Conservation (phyloP, 2,888 invertebrate species). For the Nycteola revayana region DNA sequence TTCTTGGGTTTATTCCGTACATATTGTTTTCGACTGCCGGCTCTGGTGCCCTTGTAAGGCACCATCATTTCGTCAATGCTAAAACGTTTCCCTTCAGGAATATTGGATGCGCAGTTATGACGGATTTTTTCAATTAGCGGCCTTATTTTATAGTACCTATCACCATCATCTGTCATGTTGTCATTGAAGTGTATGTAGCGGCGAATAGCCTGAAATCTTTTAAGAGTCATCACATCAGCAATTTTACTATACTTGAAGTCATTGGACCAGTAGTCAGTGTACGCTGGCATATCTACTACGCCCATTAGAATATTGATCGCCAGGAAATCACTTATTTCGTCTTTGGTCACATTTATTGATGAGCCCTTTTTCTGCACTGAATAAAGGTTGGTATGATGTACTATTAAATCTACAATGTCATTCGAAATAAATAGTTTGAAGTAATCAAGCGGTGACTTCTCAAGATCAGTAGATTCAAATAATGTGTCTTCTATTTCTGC, state of each 20-base stretch:
- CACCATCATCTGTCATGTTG: not conserved
- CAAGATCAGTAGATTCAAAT: too few species aligned
- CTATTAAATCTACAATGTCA: slow-evolving; percentile 2
- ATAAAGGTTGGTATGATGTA: slow-evolving; percentile 4
- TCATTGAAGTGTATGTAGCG: too few species aligned
- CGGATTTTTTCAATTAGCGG: slow-evolving; percentile 2
- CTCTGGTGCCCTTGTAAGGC: too few species aligned
- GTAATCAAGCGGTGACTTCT: too few species aligned
- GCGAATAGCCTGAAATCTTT: not conserved
- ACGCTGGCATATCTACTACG: slow-evolving; percentile 4
- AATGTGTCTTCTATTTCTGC: too few species aligned
- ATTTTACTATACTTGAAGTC: too few species aligned
- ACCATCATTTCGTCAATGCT: slow-evolving; percentile 1
- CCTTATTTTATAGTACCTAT: too few species aligned
- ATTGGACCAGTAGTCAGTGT: slow-evolving; percentile 4
- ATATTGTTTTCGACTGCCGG: too few species aligned
- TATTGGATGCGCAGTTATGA: slow-evolving; percentile 4
- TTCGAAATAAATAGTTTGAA: too few species aligned
- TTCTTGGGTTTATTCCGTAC: too few species aligned
- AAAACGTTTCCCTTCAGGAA: slow-evolving; percentile 4
- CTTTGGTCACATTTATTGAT: slow-evolving; percentile 3
- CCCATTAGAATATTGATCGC: slow-evolving; percentile 1
- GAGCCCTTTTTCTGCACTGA: slow-evolving; percentile 3
- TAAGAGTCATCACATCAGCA: slow-evolving; percentile 3
- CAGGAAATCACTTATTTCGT: not conserved